These are phyloP conservation scores for Amiota minor DNA, from an alignment of 2,888 invertebrate species.

Conservation along the genomic window DNA sequence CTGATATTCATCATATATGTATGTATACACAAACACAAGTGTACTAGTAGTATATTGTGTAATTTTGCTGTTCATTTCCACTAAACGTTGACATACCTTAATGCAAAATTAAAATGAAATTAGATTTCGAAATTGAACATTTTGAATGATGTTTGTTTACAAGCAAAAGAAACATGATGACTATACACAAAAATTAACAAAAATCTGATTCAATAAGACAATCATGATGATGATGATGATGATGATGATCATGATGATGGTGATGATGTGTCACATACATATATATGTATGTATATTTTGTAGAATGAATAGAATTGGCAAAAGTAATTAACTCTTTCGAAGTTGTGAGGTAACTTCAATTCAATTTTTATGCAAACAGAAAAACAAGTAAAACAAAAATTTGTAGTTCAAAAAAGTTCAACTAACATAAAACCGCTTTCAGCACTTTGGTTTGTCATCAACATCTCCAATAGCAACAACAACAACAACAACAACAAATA, in stretches of 20 bases:
- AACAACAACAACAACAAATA: background rate
- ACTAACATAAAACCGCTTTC: no score
- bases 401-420: no score
- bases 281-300: no score
- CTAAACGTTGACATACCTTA: slow-evolving; percentile 39
- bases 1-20: background rate
- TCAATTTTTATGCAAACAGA: background rate
- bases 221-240: no score
- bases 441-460: no score
- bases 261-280: no score
- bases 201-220: background rate
- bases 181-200: slow-evolving; percentile 7
- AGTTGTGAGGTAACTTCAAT: background rate
- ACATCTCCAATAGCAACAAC: slow-evolving; percentile 3
- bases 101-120: slow-evolving; percentile 49
- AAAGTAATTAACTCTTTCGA: no score
- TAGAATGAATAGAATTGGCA: no score
- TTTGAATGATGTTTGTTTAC: slow-evolving; percentile 26
- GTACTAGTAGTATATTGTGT: background rate
- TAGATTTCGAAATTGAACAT: slow-evolving; percentile 36
- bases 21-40: background rate
- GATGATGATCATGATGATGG: no score
- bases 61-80: background rate
- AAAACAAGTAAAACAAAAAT: no score
- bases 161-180: slow-evolving; percentile 6